A percentile compares a stretch with the other conserved stretches of the same genome.
These are phyloP conservation scores for Cancer borealis DNA, from an alignment of 2,888 invertebrate species.

Conservation along the genomic window DNA sequence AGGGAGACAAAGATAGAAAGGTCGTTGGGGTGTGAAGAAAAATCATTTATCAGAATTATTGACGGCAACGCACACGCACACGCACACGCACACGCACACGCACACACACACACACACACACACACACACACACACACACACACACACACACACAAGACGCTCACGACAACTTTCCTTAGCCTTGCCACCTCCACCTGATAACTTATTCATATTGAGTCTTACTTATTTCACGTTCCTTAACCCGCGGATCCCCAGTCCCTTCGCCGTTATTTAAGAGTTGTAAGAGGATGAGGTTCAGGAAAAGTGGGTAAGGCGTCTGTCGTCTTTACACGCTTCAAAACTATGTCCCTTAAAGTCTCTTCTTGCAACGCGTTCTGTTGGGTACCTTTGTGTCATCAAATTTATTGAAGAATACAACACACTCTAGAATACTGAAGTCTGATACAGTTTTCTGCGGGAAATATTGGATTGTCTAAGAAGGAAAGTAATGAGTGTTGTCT, in stretches of 20 bases:
- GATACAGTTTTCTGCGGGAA: too few species aligned
- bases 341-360: too few species aligned
- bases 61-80: not conserved
- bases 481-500: too few species aligned
- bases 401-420: too few species aligned
- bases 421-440: too few species aligned
- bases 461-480: too few species aligned
- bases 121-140: not conserved
- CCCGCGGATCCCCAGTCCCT: not conserved
- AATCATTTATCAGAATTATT: too few species aligned
- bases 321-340: too few species aligned
- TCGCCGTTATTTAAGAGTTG: not conserved
- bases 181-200: not conserved
- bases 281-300: not conserved
- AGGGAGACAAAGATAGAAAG: too few species aligned
- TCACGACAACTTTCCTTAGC: not conserved
- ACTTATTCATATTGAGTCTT: not conserved
- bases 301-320: not conserved
- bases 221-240: not conserved
- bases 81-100: not conserved
- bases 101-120: not conserved
- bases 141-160: not conserved
- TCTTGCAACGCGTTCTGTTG: too few species aligned
- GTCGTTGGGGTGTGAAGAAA: too few species aligned
- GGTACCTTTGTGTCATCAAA: too few species aligned